Conservation (phyloP, 30 jellyfish, hydroid and myxozoan genomes). For the Cassiopea xamachana region DNA sequence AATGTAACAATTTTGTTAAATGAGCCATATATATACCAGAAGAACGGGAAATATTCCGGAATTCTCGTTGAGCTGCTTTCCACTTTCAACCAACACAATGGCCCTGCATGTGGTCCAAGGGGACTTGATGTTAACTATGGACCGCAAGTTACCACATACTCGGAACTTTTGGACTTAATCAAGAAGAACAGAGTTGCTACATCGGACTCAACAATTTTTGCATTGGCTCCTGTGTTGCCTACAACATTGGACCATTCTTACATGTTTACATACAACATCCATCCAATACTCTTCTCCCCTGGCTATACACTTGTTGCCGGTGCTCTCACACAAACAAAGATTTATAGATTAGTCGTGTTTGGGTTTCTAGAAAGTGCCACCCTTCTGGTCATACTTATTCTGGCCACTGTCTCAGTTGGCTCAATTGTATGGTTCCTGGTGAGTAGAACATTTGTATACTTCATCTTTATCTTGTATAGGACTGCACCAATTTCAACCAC, state of each 20-base stretch:
- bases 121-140: constrained; percentile 27
- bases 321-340: constrained; percentile 15
- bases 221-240: constrained; percentile 30
- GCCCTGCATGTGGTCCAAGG: constrained; percentile 4
- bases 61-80: neutral
- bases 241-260: neutral
- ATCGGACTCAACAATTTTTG: neutral
- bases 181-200: neutral
- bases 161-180: constrained; percentile 2
- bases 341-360: constrained; percentile 46
- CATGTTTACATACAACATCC: neutral
- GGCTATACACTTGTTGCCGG: constrained; percentile 39
- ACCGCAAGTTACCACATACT: neutral
- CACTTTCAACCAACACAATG: neutral
- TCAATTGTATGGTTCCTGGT: constrained; percentile 52
- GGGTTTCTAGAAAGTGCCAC: constrained; percentile 50
- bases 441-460: neutral
- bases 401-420: constrained; percentile 3
- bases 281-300: constrained; percentile 9
- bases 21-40: constrained; percentile 23
- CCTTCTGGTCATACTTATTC: constrained; percentile 1
- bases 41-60: neutral
- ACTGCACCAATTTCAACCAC: neutral
- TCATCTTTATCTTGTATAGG: neutral
- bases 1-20: constrained; percentile 25